phyloP scores from a whole-genome alignment of 2,797 vertebrate species.

The Dendrocincla tyrannina region DNA sequence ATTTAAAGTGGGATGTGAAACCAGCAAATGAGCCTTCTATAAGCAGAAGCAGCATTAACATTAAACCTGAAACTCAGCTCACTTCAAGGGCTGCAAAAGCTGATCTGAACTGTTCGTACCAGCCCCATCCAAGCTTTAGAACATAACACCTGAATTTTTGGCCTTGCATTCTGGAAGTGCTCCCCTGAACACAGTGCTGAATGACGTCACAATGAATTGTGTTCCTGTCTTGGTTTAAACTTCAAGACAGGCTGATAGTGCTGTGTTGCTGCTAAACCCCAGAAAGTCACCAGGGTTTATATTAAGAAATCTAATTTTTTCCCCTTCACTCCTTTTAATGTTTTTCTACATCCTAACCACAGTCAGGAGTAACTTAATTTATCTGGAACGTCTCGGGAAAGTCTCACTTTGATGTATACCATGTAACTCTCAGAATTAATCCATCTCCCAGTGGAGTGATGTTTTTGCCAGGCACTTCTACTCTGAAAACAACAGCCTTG shows the following conservation, averaged over 20 bases:
- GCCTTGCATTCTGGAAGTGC: neutral
- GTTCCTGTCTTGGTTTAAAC: neutral
- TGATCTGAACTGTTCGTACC: neutral
- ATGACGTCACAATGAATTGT: neutral
- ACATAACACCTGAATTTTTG: rapidly evolving
- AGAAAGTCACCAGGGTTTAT: neutral
- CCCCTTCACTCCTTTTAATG: neutral
- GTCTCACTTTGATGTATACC: neutral
- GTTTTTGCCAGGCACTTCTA: neutral
- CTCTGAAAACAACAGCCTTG: neutral
- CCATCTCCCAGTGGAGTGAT: neutral
- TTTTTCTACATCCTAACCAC: neutral
- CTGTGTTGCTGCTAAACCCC: neutral
- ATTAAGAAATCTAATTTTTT: neutral
- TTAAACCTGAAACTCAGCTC: neutral
- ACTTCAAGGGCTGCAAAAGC: neutral
- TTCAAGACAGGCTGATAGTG: neutral
- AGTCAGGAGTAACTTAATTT: neutral
- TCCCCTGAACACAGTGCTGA: neutral
- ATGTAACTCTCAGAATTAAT: neutral
- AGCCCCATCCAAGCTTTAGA: neutral
- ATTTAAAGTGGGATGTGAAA: constrained; percentile 18
- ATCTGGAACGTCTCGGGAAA: neutral
- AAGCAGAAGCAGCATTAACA: constrained; percentile 13
- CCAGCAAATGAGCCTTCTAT: constrained; percentile 4